These are phyloP conservation scores for Anguilla japonica DNA, from an alignment of 2,113 vertebrate genomes.

Conservation along the genomic window DNA sequence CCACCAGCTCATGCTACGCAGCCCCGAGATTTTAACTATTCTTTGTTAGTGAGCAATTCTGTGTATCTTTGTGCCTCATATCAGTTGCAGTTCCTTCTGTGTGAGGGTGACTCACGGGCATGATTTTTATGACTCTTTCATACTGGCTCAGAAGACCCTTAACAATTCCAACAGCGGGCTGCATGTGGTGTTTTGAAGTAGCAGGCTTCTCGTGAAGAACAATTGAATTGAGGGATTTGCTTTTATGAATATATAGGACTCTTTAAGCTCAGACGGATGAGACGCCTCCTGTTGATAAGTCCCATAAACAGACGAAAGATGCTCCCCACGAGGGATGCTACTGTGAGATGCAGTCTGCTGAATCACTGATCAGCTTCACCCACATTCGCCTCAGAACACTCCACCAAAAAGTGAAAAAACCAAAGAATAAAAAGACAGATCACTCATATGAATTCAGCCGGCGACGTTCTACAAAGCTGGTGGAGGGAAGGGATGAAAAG, in stretches of 20 bases:
- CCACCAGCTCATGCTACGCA: background rate
- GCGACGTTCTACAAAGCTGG: background rate
- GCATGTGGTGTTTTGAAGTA: background rate
- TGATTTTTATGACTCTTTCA: background rate
- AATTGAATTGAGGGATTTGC: background rate
- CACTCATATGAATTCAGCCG: constrained; percentile 30
- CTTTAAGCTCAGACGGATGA: background rate
- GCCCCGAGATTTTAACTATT: background rate
- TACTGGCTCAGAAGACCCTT: background rate
- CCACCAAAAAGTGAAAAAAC: background rate
- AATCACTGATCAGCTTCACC: constrained; percentile 15
- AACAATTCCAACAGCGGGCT: background rate
- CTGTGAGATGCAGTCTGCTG: constrained; percentile 24
- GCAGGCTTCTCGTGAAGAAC: background rate
- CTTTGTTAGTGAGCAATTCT: background rate
- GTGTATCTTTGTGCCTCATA: background rate
- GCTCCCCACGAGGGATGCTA: background rate
- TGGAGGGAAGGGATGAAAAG: constrained; percentile 8
- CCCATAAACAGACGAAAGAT: background rate
- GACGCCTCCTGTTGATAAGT: background rate
- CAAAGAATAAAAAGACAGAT: constrained; percentile 8
- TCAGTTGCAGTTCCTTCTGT: background rate
- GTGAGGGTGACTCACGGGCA: background rate
- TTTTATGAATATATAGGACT: background rate
- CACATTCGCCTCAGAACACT: background rate